phyloP scores from a whole-genome alignment of 1,140 invertebrate species.

The Bombyx mandarina region DNA sequence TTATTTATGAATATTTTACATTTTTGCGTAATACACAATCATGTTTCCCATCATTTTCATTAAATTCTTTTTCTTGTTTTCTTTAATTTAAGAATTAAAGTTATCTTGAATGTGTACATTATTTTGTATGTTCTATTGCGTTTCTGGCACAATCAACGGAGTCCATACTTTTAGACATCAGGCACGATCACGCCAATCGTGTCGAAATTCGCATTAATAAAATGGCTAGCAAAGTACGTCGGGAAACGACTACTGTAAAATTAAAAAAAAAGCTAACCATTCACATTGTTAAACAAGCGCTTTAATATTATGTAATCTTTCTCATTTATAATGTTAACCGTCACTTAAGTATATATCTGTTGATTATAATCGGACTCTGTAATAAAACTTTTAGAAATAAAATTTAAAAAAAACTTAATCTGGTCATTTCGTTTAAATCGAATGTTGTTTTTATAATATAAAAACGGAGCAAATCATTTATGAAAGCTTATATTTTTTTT shows the following conservation, averaged over 20 bases:
- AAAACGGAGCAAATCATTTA: conserved; percentile 55
- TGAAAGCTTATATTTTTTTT: conserved; percentile 65
- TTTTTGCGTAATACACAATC: conserved; percentile 62
- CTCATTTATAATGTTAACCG: conserved; percentile 60
- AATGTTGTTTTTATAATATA: conserved; percentile 64
- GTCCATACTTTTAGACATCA: conserved; percentile 8
- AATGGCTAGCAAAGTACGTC: conserved; percentile 11
- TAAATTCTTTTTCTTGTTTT: conserved; percentile 1
- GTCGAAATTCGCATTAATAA: not conserved
- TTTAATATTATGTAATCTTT: conserved; percentile 59
- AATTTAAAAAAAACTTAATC: conserved; percentile 60
- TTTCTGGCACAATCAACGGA: conserved; percentile 33
- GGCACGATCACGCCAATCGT: too few relatives aligned
- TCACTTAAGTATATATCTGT: conserved; percentile 61
- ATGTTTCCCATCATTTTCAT: conserved; percentile 41
- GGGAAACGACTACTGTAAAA: too few relatives aligned
- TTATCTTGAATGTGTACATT: conserved; percentile 6
- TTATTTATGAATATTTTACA: conserved; percentile 24
- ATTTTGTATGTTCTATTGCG: conserved; percentile 7
- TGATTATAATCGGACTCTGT: conserved; percentile 62
- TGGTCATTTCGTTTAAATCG: conserved; percentile 69
- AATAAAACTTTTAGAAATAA: conserved; percentile 60
- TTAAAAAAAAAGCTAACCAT: too few relatives aligned
- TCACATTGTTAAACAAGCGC: conserved; percentile 34
- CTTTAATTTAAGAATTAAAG: too few relatives aligned